Percentiles rank a stretch among this genome's conserved stretches.
Conservation (phyloP, 1,140 invertebrate species). For the Scaptomyza montana region DNA sequence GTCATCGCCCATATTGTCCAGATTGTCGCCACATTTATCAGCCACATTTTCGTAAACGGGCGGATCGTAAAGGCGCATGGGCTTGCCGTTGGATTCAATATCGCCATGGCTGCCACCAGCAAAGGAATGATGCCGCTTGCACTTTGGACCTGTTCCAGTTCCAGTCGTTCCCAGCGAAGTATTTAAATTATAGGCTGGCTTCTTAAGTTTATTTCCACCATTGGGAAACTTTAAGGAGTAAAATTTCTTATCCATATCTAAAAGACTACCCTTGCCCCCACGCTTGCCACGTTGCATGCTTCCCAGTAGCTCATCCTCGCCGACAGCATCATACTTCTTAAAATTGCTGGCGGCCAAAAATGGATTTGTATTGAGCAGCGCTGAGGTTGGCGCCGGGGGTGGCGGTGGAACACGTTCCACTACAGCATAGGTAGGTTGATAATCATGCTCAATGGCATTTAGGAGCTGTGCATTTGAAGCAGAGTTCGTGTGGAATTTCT, state of each 20-base stretch:
- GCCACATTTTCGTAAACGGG: constrained; percentile 84
- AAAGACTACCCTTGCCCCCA: constrained; percentile 21
- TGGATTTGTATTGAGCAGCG: constrained; percentile 65
- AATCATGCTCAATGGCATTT: constrained; percentile 68
- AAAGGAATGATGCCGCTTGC: constrained; percentile 78
- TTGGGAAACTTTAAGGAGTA: constrained; percentile 74
- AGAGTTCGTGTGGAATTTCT: constrained; percentile 60
- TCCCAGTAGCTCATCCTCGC: constrained; percentile 45
- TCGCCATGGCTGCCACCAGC: constrained; percentile 72
- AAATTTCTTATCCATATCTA: constrained; percentile 75
- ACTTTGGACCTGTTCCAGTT: constrained; percentile 45
- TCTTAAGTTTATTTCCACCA: constrained; percentile 45
- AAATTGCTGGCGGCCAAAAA: constrained; percentile 66
- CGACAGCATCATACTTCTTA: constrained; percentile 64
- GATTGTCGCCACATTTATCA: constrained; percentile 75
- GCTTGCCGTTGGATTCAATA: constrained; percentile 63
- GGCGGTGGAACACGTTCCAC: constrained; percentile 57
- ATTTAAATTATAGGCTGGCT: constrained; percentile 41
- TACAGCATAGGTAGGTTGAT: constrained; percentile 62
- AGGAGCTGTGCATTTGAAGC: constrained; percentile 54
- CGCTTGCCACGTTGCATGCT: constrained; percentile 47
- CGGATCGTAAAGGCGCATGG: constrained; percentile 69
- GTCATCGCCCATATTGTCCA: constrained; percentile 21
- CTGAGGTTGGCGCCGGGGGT: constrained; percentile 31
- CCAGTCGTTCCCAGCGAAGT: constrained; percentile 29